phyloP scores from a whole-genome alignment of 2,888 invertebrate genomes.

The Phasia obesa region DNA sequence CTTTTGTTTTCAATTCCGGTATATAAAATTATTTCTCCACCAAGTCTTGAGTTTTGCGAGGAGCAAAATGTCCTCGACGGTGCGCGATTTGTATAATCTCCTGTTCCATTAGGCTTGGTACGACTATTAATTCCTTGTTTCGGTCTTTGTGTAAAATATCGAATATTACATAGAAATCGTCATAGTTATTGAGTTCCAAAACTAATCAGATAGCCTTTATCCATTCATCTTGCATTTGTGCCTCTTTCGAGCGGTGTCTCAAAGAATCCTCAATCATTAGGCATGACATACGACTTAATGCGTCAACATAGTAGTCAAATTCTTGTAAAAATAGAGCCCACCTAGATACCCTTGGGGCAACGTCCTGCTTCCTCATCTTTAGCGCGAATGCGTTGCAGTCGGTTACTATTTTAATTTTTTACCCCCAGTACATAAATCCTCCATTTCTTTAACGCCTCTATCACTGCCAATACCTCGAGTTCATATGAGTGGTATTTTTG shows the following conservation, averaged over 20 bases:
- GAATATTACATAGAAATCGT: slow-evolving; percentile 60
- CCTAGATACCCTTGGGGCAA: no score
- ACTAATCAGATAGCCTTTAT: slow-evolving; percentile 60
- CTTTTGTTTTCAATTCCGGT: slow-evolving; percentile 61
- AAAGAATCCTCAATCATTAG: slow-evolving; percentile 64
- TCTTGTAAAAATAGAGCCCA: slow-evolving; percentile 61
- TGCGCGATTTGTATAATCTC: slow-evolving; percentile 78
- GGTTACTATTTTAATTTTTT: slow-evolving; percentile 11
- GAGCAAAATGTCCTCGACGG: slow-evolving; percentile 78
- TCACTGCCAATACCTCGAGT: background rate
- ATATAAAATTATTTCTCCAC: no score
- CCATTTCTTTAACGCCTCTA: background rate
- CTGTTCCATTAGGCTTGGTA: slow-evolving; percentile 76
- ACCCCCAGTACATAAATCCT: background rate
- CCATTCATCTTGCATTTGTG: slow-evolving; percentile 60
- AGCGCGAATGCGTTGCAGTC: slow-evolving; percentile 35
- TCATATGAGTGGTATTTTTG: background rate
- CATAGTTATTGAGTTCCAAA: slow-evolving; percentile 42
- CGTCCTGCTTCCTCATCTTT: slow-evolving; percentile 61
- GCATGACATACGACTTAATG: no score
- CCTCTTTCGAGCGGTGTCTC: slow-evolving; percentile 49
- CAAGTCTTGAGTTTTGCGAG: slow-evolving; percentile 73
- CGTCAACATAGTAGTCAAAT: slow-evolving; percentile 58
- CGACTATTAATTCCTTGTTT: slow-evolving; percentile 72
- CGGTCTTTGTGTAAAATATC: slow-evolving; percentile 63